Evolutionary conservation across 2,888 invertebrate species (phyloP).

Genomic region (Ichneumon xanthorius): DNA sequence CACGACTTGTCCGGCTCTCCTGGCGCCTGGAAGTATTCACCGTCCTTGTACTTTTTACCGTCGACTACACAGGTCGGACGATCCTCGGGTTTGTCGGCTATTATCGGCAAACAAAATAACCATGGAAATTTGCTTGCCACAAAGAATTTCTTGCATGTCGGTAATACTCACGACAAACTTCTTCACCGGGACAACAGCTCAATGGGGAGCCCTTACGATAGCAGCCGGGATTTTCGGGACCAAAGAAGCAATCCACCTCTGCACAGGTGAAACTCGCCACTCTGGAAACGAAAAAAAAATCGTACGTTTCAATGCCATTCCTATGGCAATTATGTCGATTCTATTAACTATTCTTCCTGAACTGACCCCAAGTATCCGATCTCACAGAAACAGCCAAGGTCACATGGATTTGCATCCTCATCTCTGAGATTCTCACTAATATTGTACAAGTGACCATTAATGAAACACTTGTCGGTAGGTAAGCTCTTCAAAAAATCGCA

Average conservation of each 20-base stretch:
- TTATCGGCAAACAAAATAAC: neutral
- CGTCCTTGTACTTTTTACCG: constrained; percentile 75
- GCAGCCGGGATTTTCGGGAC: constrained; percentile 66
- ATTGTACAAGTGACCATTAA: constrained; percentile 73
- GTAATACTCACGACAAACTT: constrained; percentile 76
- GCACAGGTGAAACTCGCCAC: constrained; percentile 73
- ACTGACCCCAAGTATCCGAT: neutral
- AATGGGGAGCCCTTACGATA: constrained; percentile 46
- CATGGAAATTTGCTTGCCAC: neutral
- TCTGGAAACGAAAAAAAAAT: constrained; percentile 55
- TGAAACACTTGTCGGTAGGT: constrained; percentile 75
- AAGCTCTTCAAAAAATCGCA: constrained; percentile 74
- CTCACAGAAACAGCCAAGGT: constrained; percentile 48
- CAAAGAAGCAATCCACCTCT: constrained; percentile 71
- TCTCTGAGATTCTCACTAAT: constrained; percentile 72
- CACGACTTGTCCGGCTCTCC: constrained; percentile 72
- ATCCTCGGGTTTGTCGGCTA: constrained; percentile 72
- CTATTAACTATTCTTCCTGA: neutral
- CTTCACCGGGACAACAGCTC: constrained; percentile 70
- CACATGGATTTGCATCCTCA: constrained; percentile 75
- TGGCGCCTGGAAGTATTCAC: constrained; percentile 72
- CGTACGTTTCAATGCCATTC: neutral
- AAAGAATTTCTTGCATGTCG: neutral
- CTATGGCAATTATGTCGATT: neutral
- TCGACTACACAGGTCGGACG: constrained; percentile 74